Conservation (phyloP, 2,797 vertebrate genomes). For the Urocyon cinereoargenteus region DNA sequence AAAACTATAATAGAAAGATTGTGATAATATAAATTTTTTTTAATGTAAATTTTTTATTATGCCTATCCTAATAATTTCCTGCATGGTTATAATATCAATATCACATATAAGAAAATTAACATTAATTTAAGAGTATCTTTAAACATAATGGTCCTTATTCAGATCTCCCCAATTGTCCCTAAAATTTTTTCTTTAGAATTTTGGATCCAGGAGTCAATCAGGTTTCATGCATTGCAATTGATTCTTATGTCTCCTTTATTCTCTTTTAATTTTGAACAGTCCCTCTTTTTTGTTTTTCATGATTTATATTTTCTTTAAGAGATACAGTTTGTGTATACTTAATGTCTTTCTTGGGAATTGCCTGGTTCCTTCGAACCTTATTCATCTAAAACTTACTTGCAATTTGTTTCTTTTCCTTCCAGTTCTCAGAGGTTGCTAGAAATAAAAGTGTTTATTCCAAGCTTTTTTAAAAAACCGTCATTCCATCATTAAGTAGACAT, state of each 20-base stretch:
- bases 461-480: not conserved
- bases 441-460: conserved; percentile 17
- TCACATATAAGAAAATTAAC: conserved; percentile 12
- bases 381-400: conserved; percentile 35
- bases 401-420: conserved; percentile 47
- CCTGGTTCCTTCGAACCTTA: not conserved
- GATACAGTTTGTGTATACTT: not conserved
- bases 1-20: not conserved
- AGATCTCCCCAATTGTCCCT: not conserved
- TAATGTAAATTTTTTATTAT: not conserved
- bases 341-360: conserved; percentile 37
- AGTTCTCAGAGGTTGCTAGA: conserved; percentile 38
- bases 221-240: not conserved
- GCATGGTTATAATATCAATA: not conserved
- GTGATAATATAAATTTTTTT: not conserved
- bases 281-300: not conserved
- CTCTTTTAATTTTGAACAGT: conserved; percentile 5
- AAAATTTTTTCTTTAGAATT: not conserved
- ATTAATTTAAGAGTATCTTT: not conserved
- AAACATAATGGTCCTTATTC: not conserved
- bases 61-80: not conserved
- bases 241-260: conserved; percentile 46
- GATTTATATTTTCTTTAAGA: conserved; percentile 33
- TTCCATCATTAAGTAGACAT: conserved; percentile 35
- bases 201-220: not conserved